Conservation (phyloP, 1,140 invertebrate species). For the Brachionus calyciflorus region DNA sequence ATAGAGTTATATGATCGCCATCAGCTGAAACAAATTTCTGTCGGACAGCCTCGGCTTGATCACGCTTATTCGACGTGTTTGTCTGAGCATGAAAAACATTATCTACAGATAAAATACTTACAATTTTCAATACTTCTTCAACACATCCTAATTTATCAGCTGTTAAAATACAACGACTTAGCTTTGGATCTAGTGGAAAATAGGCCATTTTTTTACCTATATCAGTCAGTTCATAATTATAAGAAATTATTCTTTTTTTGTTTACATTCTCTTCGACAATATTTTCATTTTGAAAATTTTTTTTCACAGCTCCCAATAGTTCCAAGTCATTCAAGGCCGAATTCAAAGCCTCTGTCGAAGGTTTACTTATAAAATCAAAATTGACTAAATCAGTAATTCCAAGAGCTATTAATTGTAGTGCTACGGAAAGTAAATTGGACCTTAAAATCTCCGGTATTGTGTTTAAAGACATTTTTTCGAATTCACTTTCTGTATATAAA, state of each 20-base stretch:
- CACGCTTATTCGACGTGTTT: constrained; percentile 55
- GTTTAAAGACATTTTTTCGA: constrained; percentile 69
- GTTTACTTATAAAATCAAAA: constrained; percentile 89
- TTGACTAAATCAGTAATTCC: constrained; percentile 72
- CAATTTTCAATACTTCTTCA: constrained; percentile 56
- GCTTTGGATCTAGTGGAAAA: constrained; percentile 47
- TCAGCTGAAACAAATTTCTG: constrained; percentile 77
- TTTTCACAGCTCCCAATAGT: constrained; percentile 72
- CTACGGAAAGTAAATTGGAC: constrained; percentile 70
- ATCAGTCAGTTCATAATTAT: constrained; percentile 36
- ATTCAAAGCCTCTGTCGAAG: constrained; percentile 65
- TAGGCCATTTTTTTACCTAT: constrained; percentile 14
- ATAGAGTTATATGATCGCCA: constrained; percentile 85
- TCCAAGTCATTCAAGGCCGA: constrained; percentile 68
- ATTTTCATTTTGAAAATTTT: constrained; percentile 56
- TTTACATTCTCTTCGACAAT: background rate
- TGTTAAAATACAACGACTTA: constrained; percentile 6
- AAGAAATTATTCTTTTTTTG: background rate
- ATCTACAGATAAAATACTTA: constrained; percentile 56
- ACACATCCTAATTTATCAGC: constrained; percentile 27
- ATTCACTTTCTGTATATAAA: constrained; percentile 72
- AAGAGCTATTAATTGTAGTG: constrained; percentile 78
- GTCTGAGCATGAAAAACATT: constrained; percentile 26
- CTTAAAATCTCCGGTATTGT: constrained; percentile 81
- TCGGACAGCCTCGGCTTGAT: constrained; percentile 67